Evolutionary conservation across 2,113 vertebrate genomes (phyloP), one percentile per base, ranked within the genome.

Genomic region (Platanista minor): DNA sequence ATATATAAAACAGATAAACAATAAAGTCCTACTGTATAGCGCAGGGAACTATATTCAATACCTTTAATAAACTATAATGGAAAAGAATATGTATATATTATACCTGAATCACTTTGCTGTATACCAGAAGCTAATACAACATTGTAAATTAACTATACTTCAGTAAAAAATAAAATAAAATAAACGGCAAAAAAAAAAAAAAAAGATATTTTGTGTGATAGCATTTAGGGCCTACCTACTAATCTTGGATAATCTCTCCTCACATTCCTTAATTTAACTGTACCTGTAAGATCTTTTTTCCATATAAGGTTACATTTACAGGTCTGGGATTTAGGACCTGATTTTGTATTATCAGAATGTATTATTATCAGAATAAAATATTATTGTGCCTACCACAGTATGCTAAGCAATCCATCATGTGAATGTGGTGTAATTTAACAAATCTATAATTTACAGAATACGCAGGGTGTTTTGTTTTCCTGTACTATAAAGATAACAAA

Each of bases 341-440:
- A 14, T 75, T 61, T 61, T 61, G n/a, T 85, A 29, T 69, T 75
- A 36, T 82, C 52, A 87, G 31, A 82, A 57, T 74, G 39, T 74
- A 8, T 84, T 84, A 62, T 81, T 94, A 82, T 74, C 54, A 83
- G 59, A 62, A 77, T 91, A 80, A 91, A 95, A 87, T 72, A 67
- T 57, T 69, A 17, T 90, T 86, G 61, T 67, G 13, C 27, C 33
- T 31, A 61, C 43, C 41, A 25, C 41, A 57, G 31, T 69, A 25
- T 59, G 64, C 82, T 87, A 71, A 81, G 41, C 43, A 75, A 54
- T 41, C 27, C 18, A 7, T 36, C 74, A 41, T 77, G 49, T 62
- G 29, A 46, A 66, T 64, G 12, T 86, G 62, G 52, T 54, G 2
- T 41, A 52, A 52, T 77, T 93, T 83, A 87, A 66, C 9, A 71